Evolutionary conservation across 2,888 invertebrate species (phyloP), one percentile per base, ranked within the genome.

Genomic region (Bursaphelenchus okinawaensis): DNA sequence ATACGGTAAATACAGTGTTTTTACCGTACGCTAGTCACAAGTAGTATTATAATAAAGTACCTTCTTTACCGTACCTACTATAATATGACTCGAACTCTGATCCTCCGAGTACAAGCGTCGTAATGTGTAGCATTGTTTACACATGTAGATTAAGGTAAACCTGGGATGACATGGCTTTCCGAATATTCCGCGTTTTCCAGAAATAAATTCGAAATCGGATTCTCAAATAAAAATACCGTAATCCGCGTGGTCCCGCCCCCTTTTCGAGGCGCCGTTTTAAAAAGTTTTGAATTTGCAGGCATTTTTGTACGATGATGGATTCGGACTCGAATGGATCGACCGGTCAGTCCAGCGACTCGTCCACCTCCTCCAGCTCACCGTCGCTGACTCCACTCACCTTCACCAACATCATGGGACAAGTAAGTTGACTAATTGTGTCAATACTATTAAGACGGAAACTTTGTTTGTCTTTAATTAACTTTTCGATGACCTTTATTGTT

Each of bases 361-460:
- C 40, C 3, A 40, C 40, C 40, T 40, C 27, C 27, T 56, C 27
- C 56, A 56, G 31, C 24, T 56, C 56, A 3, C 51, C 40, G 8
- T 20, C 59, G 12, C 40, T 23, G 24, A n/a, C 67, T 12, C 62
- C 65, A n/a, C 61, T 67, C 16, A 70, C 55, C 19, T 67, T 67
- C 55, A 55, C 68, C 7, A 56, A 66, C 27, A 69, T 67, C 20
- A 67, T 67, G 68, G 67, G 67, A n/a, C 67, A 67, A 62, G 67
- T 67, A 19, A 63, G 67, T 19, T n/a, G n/a, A n/a, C n/a, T n/a
- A n/a, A n/a, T n/a, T n/a, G n/a, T n/a, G n/a, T n/a, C n/a, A n/a
- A n/a, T 65, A 40, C 40, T 16, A 40, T 40, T n/a, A 40, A 40
- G 3, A n/a, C n/a, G 40, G 40, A 4, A 40, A 16, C 40, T 40